These are phyloP conservation scores for Oreonectes daqikongensis DNA, from an alignment of 2,797 vertebrate genomes.

Conservation along the genomic window DNA sequence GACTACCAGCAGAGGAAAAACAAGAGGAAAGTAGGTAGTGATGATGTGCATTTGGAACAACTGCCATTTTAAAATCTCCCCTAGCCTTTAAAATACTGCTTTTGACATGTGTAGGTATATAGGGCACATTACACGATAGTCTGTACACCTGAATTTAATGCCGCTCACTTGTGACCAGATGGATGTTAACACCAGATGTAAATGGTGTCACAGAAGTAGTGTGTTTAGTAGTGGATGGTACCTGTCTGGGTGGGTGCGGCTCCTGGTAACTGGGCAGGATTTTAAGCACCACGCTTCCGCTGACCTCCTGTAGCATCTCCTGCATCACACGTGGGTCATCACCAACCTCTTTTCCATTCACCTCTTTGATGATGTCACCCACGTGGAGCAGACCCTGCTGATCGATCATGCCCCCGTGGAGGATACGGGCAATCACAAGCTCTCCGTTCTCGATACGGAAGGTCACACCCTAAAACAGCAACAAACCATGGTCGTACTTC, in stretches of 20 bases:
- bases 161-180: not conserved
- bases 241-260: constrained; percentile 84
- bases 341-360: constrained; percentile 87
- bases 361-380: constrained; percentile 89
- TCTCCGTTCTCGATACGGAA: constrained; percentile 90
- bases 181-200: not conserved
- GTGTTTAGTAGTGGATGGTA: constrained; percentile 49
- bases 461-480: constrained; percentile 82
- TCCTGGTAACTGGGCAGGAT: constrained; percentile 93
- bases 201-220: not conserved
- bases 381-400: constrained; percentile 92
- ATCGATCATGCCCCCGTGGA: constrained; percentile 91
- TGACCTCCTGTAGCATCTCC: constrained; percentile 87
- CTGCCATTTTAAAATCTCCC: not conserved
- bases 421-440: constrained; percentile 89
- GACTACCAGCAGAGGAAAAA: constrained; percentile 28
- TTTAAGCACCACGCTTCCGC: constrained; percentile 87
- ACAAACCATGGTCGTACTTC: not conserved
- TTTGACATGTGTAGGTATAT: constrained; percentile 1
- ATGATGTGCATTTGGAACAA: not conserved
- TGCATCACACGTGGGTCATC: constrained; percentile 85
- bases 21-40: constrained; percentile 4
- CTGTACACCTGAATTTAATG: not conserved
- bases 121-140: not conserved
- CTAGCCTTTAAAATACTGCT: not conserved